A percentile compares a stretch with the other conserved stretches of the same genome.
phyloP scores from a whole-genome alignment of 2,888 invertebrate genomes.

The Noctuana brunneofusca region DNA sequence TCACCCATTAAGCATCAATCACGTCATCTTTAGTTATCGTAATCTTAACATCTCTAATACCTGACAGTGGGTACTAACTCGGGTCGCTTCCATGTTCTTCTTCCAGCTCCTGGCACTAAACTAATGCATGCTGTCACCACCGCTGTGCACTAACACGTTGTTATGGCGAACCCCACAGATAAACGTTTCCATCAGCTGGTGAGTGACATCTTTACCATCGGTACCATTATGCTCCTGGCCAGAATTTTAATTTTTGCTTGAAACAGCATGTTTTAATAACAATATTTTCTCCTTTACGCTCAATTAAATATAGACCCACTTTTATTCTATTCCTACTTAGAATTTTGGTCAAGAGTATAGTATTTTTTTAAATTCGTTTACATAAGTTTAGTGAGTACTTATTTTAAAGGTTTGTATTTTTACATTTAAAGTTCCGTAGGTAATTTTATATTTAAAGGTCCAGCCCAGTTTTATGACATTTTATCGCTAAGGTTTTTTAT shows the following conservation, averaged over 20 bases:
- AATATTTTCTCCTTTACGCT: neutral
- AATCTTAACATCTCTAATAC: conserved; percentile 3
- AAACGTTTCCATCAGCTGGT: conserved; percentile 84
- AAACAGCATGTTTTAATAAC: neutral
- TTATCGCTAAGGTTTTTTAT: no score
- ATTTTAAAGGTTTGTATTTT: neutral
- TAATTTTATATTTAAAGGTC: no score
- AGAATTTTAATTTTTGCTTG: neutral
- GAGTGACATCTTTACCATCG: conserved; percentile 51
- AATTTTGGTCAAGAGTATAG: neutral
- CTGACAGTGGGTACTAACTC: conserved; percentile 25
- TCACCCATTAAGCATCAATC: neutral
- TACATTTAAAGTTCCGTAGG: neutral
- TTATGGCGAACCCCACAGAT: conserved; percentile 72
- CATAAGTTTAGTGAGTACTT: neutral
- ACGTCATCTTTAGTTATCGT: conserved; percentile 1
- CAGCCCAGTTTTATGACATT: no score
- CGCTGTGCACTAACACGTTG: conserved; percentile 63
- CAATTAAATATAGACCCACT: neutral
- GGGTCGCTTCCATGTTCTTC: conserved; percentile 42
- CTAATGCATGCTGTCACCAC: conserved; percentile 73
- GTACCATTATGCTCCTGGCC: neutral
- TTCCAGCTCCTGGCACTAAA: conserved; percentile 69
- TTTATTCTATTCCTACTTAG: neutral
- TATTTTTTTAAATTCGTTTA: neutral